These are phyloP conservation scores for Parnassius apollo DNA, from an alignment of 2,888 invertebrate genomes.

Conservation along the genomic window DNA sequence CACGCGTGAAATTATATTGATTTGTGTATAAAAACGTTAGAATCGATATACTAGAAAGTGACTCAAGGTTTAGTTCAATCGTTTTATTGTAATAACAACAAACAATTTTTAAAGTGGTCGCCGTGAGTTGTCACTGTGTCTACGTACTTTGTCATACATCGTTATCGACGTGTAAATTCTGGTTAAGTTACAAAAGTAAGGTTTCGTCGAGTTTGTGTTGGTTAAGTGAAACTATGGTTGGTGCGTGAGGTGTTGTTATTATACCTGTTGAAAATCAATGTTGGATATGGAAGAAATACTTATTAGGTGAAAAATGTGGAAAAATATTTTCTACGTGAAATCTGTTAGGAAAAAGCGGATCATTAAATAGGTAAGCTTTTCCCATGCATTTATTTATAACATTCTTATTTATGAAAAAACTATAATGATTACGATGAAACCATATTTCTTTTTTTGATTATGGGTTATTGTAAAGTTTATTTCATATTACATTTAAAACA, in stretches of 20 bases:
- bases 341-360: conserved; percentile 74
- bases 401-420: neutral
- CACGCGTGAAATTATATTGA: conserved; percentile 44
- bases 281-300: conserved; percentile 53
- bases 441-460: neutral
- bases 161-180: conserved; percentile 41
- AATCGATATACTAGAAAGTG: conserved; percentile 6
- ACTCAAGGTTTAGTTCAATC: neutral
- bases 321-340: conserved; percentile 67
- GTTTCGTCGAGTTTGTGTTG: conserved; percentile 33
- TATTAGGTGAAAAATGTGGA: conserved; percentile 66
- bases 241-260: conserved; percentile 40
- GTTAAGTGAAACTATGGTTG: conserved; percentile 47
- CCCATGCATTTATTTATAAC: neutral
- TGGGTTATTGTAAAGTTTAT: neutral
- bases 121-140: conserved; percentile 21
- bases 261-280: conserved; percentile 38
- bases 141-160: conserved; percentile 34
- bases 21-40: conserved; percentile 22
- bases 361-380: conserved; percentile 55
- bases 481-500: neutral
- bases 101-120: conserved; percentile 17
- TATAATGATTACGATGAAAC: neutral
- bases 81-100: neutral
- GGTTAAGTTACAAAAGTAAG: conserved; percentile 34